Base-by-base conservation (phyloP, 2,113 vertebrate genomes). In the Pelecanus crispus region DNA sequence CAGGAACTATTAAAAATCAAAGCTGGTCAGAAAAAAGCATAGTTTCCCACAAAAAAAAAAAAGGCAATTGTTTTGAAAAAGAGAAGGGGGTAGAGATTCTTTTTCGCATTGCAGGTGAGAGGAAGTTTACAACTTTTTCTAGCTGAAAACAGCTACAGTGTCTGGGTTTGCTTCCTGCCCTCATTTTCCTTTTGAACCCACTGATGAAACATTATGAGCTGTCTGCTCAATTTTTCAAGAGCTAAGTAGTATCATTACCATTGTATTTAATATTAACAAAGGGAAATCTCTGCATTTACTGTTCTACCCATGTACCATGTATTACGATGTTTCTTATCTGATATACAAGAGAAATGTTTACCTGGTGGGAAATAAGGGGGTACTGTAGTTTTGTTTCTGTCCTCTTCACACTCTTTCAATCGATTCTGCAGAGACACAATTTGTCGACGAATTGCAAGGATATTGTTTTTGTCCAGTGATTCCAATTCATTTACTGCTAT, bases 401-500 rank as follows among this genome's bases (percentile, higher is more conserved):
- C 70, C 52, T 67, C 83, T 86, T 98, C 96, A 15, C 98, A 98
- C 17, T 98, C 97, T 89, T 98, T 97, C 67, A 98, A 73, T 52
- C 81, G 96, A 24, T 77, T 88, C 93, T 96, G 96, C 53, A 98
- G 96, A 73, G 87, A 65, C 1, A 1, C 17, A 26, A 98, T 91
- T 92, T 98, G 96, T 40, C 94, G 95, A 29, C 98, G 98, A 91
- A 98, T 98, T 52, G 63, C 92, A 50, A 98, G 97, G 70, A 98
- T 82, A 6, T 98, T 98, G 94, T 95, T 97, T 97, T 98, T 97
- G 94, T 98, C 98, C 81, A 98, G 68, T 1, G 95, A 97, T 81
- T 98, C 98, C 5, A 98, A 82, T 29, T 97, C 90, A 88, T 97
- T 95, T 38, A 98, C 98, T 81, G 98, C 58, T 77, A 98, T 77